These are phyloP conservation scores for Ceratosolen fusciceps DNA, from an alignment of 1,140 invertebrate genomes.

Conservation along the genomic window DNA sequence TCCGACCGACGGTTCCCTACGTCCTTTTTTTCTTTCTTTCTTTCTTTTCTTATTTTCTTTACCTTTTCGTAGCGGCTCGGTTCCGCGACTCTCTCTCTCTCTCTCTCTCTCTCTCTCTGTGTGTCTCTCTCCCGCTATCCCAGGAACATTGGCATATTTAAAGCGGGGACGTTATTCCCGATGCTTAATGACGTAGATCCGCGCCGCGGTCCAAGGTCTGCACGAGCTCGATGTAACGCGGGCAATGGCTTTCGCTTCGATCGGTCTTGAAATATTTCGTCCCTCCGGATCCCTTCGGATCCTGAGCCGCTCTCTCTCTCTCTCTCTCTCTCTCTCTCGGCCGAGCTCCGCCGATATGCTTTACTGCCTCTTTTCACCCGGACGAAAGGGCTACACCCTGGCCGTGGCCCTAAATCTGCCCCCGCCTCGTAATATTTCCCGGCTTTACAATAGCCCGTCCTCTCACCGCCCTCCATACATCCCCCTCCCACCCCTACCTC, in stretches of 20 bases:
- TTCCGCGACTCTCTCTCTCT: too few relatives aligned
- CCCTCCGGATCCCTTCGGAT: neutral
- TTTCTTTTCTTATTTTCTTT: neutral
- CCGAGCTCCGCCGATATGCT: neutral
- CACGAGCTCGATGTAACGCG: neutral
- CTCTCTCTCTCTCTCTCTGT: too few relatives aligned
- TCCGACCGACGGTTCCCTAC: neutral
- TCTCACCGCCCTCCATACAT: too few relatives aligned
- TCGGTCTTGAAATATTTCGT: constrained; percentile 2
- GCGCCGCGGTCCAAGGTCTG: neutral
- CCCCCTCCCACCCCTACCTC: too few relatives aligned
- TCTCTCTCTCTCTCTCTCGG: too few relatives aligned
- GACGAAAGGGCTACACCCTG: too few relatives aligned
- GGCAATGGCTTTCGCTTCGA: neutral
- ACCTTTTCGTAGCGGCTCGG: too few relatives aligned
- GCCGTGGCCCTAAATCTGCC: too few relatives aligned
- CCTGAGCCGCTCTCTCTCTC: too few relatives aligned
- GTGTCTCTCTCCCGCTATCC: neutral
- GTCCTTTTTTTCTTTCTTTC: neutral
- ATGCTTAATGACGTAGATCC: constrained; percentile 24
- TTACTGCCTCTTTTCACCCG: neutral
- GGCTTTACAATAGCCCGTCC: too few relatives aligned
- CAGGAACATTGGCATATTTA: constrained; percentile 1
- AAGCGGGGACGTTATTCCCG: constrained; percentile 1
- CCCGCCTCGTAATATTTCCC: too few relatives aligned